Conservation (phyloP, 2,888 invertebrate species). For the Leptarthrus brevirostris region DNA sequence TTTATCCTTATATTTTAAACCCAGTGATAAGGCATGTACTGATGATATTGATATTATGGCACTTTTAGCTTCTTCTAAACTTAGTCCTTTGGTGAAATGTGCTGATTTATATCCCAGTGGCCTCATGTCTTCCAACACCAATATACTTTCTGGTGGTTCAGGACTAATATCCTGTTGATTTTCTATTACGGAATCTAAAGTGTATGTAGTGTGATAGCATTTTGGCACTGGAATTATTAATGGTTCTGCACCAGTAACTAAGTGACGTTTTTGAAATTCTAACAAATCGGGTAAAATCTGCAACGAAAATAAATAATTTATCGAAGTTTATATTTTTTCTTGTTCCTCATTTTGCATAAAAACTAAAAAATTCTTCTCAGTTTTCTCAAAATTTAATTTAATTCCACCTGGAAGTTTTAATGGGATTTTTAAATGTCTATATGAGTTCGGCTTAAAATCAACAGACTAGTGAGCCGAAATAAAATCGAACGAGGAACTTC, state of each 20-base stretch:
- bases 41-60: conserved; percentile 79
- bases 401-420: too few relatives aligned
- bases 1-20: conserved; percentile 70
- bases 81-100: conserved; percentile 58
- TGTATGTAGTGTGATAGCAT: conserved; percentile 76
- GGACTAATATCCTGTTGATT: conserved; percentile 60
- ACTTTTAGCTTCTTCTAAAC: conserved; percentile 72
- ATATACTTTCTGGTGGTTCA: conserved; percentile 74
- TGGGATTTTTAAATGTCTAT: too few relatives aligned
- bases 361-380: neutral
- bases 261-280: conserved; percentile 70
- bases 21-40: conserved; percentile 79
- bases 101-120: conserved; percentile 62
- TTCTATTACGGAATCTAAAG: conserved; percentile 63
- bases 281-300: conserved; percentile 79
- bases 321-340: neutral
- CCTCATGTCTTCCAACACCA: conserved; percentile 81
- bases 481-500: neutral
- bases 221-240: conserved; percentile 76
- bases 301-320: conserved; percentile 55
- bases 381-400: neutral
- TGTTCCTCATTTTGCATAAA: too few relatives aligned
- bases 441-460: too few relatives aligned
- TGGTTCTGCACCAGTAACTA: conserved; percentile 65
- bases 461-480: too few relatives aligned